Percentiles rank a stretch among this genome's conserved stretches.
Evolutionary conservation across 1,140 invertebrate species (phyloP).

Genomic region (Nasonia giraulti): DNA sequence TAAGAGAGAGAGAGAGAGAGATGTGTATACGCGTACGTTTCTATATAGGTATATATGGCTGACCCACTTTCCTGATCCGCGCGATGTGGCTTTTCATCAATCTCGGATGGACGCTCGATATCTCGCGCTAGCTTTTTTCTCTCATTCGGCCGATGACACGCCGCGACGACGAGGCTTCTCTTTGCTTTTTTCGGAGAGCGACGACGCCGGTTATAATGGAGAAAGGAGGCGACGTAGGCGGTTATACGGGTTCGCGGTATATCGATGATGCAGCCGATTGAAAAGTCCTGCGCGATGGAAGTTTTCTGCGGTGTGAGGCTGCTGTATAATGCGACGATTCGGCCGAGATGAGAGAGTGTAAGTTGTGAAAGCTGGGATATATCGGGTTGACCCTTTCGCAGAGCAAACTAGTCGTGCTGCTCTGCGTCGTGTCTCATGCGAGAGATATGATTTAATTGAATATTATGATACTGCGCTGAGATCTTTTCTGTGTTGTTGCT

Average conservation of each 20-base stretch:
- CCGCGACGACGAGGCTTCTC: too few species aligned
- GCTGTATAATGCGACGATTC: not conserved
- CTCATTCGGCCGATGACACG: not conserved
- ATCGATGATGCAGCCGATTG: not conserved
- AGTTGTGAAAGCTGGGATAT: conserved; percentile 18
- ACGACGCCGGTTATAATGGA: conserved; percentile 21
- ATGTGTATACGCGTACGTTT: not conserved
- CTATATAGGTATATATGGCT: not conserved
- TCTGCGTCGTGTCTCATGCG: too few species aligned
- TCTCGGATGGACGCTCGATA: not conserved
- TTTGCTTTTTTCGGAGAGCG: too few species aligned
- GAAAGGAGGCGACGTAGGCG: conserved; percentile 3
- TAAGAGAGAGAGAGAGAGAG: too few species aligned
- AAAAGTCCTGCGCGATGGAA: not conserved
- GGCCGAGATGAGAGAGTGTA: too few species aligned
- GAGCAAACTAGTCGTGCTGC: too few species aligned
- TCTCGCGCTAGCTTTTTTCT: not conserved
- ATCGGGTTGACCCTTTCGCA: not conserved
- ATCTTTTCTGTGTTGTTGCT: conserved; percentile 10
- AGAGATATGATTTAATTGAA: conserved; percentile 17
- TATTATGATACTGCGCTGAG: not conserved
- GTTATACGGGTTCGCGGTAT: not conserved
- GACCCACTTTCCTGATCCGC: conserved; percentile 51
- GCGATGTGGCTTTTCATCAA: conserved; percentile 46
- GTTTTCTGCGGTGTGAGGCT: not conserved